Evolutionary conservation across 2,888 invertebrate species (phyloP), one percentile per base, ranked within the genome.

Genomic region (Didymodactylos carnosus): DNA sequence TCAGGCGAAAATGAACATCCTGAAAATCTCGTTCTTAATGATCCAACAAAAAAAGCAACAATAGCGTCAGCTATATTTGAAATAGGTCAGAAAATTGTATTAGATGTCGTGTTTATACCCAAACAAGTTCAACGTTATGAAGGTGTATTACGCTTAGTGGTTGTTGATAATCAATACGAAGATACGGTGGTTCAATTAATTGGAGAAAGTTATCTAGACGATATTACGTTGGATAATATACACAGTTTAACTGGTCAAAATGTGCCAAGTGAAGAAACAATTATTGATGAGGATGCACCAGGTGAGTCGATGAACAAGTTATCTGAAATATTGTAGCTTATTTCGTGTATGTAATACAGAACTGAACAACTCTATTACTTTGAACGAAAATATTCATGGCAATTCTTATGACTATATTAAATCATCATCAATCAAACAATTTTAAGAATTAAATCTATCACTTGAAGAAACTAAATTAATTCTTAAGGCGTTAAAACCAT

Each of bases 101-200:
- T 83, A 75, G 78, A 79, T 62, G 80, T 80, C 29, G 76, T 78
- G 39, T 83, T 79, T 77, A 76, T 76, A 40, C 82, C 83, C 0
- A 74, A 72, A 7, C 72, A 76, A n/a, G 77, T 51, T 16, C 79
- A 80, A 75, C 77, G 82, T 49, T 81, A 81, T 23, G 80, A 80
- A 76, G 83, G 78, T 16, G 79, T 80, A 70, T 78, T 87, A 51
- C 83, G 83, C 41, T 77, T 87, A 35, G 82, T 83, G 43, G 84
- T 86, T 6, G 80, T 84, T 16, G 84, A 86, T 78, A 88, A 88
- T 81, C 87, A 87, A 69, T 87, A 86, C 77, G 87, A 87, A 77
- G 84, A 84, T 75, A 80, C 84, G n/a, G 81, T 81, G 40, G 79
- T 87, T n/a, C 80, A 83, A 23, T 76, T 85, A 76, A 81, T 82